Conservation (phyloP, 2,113 vertebrate species). For the Pterocles gutturalis region DNA sequence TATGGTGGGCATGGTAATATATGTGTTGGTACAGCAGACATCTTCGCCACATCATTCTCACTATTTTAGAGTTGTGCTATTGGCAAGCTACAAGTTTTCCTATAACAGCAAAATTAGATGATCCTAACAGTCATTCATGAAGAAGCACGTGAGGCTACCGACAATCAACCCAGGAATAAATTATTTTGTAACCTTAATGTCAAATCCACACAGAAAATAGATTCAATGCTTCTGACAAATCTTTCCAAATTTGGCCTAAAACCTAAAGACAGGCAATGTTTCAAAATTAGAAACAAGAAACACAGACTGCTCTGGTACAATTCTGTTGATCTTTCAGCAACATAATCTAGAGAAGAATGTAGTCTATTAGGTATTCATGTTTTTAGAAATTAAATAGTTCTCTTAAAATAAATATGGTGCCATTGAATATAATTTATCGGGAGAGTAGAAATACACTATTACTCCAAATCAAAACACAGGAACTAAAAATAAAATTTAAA, state of each 20-base stretch:
- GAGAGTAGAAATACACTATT: background rate
- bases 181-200: background rate
- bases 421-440: background rate
- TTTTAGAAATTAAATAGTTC: background rate
- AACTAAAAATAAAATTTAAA: background rate
- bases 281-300: background rate
- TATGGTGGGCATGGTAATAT: background rate
- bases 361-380: background rate
- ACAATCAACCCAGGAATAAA: background rate
- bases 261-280: background rate
- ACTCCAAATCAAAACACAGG: background rate
- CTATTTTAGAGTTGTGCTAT: background rate
- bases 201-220: background rate
- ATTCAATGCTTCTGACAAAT: background rate
- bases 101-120: background rate
- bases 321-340: background rate
- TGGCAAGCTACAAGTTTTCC: background rate
- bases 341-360: background rate
- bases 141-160: background rate
- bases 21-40: background rate
- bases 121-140: background rate
- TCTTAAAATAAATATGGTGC: background rate
- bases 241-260: background rate
- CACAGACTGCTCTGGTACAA: background rate
- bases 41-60: background rate